Conservation (phyloP, 2,113 vertebrate genomes). For the Neodon shergylaensis region DNA sequence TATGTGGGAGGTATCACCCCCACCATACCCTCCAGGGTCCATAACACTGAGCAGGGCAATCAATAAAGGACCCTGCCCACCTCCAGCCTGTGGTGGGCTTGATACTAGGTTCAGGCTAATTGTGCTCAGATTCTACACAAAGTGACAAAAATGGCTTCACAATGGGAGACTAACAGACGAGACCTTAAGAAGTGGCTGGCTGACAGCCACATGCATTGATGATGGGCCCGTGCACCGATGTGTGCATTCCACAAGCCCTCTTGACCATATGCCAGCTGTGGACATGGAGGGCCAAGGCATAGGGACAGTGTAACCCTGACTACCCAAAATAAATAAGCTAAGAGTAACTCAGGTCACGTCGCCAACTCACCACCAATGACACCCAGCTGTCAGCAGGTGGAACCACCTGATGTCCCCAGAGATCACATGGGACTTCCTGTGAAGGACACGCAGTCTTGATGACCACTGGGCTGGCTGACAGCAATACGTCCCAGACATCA, state of each 20-base stretch:
- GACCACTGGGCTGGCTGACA: background rate
- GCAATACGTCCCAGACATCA: background rate
- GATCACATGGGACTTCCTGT: background rate
- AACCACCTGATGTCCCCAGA: background rate
- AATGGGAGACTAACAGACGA: background rate
- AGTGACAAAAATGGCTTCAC: background rate
- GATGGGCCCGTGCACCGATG: background rate
- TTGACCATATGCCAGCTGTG: background rate
- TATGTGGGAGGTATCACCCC: background rate
- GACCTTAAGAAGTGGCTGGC: background rate
- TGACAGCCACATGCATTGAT: background rate
- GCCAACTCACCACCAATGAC: background rate
- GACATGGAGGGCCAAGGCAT: background rate
- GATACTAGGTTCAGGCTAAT: fast-evolving
- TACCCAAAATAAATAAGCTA: too few species aligned
- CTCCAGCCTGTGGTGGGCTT: background rate
- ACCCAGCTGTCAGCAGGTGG: background rate
- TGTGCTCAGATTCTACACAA: background rate
- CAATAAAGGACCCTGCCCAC: background rate
- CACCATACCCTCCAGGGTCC: background rate
- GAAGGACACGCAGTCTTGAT: background rate
- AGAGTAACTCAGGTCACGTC: background rate
- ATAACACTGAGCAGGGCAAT: background rate
- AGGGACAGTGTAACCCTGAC: background rate
- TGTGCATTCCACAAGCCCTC: background rate